Evolutionary conservation across 2,888 invertebrate species (phyloP).

Genomic region (Drosophila neoperkinsi): DNA sequence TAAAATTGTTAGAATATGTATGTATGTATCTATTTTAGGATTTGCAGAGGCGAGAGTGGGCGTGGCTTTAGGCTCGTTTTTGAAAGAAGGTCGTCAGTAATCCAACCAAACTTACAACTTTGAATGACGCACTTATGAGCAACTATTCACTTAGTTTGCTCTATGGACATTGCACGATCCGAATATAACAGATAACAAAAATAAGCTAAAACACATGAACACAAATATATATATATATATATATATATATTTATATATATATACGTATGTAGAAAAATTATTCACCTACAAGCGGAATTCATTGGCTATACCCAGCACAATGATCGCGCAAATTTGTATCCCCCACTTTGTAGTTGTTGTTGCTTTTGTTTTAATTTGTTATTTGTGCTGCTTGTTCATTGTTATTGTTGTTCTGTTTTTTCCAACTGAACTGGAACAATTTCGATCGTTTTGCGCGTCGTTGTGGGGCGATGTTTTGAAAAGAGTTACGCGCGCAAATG

Average conservation of each 20-base stretch:
- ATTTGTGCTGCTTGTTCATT: slow-evolving; percentile 29
- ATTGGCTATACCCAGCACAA: slow-evolving; percentile 66
- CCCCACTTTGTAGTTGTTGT: slow-evolving; percentile 40
- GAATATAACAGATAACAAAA: not conserved
- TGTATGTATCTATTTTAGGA: too few relatives aligned
- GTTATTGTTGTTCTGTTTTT: slow-evolving; percentile 41
- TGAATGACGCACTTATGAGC: not conserved
- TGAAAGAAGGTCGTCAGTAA: not conserved
- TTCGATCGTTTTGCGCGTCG: slow-evolving; percentile 43
- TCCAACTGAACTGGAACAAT: slow-evolving; percentile 69
- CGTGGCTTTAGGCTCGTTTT: not conserved
- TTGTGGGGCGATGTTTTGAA: slow-evolving; percentile 43
- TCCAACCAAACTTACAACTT: not conserved
- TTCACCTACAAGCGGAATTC: slow-evolving; percentile 49
- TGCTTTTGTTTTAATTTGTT: slow-evolving; percentile 52
- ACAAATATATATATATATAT: not conserved
- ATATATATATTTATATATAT: not conserved
- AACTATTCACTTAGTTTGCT: not conserved
- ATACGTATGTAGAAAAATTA: not conserved
- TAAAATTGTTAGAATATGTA: not conserved
- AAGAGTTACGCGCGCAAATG: slow-evolving; percentile 41
- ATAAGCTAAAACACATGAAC: slow-evolving; percentile 5
- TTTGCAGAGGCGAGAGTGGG: not conserved
- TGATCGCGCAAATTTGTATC: slow-evolving; percentile 70
- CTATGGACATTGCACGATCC: not conserved